Evolutionary conservation across 2,888 invertebrate species (phyloP).

Genomic region (Melanchra persicariae): DNA sequence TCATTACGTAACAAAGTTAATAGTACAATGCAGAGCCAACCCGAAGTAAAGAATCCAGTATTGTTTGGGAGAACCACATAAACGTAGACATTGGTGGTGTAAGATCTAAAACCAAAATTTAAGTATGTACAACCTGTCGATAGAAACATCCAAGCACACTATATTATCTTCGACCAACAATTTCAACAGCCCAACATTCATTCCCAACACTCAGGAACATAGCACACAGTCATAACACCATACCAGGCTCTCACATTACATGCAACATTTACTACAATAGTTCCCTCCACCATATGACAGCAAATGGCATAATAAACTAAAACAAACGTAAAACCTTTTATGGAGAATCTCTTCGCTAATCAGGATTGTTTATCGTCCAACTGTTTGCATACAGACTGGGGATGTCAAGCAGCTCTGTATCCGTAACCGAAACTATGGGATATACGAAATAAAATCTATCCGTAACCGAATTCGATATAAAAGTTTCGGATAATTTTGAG

Average conservation of each 20-base stretch:
- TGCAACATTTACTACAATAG: slow-evolving; percentile 52
- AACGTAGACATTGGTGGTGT: background rate
- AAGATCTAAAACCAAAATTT: no score
- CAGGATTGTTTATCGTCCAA: slow-evolving; percentile 65
- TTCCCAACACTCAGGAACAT: slow-evolving; percentile 7
- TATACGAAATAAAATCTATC: no score
- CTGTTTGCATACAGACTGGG: slow-evolving; percentile 53
- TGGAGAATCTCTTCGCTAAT: slow-evolving; percentile 59
- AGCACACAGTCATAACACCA: slow-evolving; percentile 37
- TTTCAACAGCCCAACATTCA: slow-evolving; percentile 1
- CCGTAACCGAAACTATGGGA: no score
- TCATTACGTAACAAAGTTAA: no score
- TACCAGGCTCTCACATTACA: slow-evolving; percentile 27
- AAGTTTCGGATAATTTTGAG: no score
- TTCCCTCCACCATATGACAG: slow-evolving; percentile 28
- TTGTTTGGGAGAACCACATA: no score
- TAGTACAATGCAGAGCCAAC: no score
- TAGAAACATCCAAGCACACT: slow-evolving; percentile 1
- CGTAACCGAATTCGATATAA: no score
- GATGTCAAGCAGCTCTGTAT: no score
- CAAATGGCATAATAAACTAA: slow-evolving; percentile 76
- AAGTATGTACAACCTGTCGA: no score
- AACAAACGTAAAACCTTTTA: slow-evolving; percentile 72
- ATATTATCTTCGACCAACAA: background rate
- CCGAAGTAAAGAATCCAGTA: background rate